These are phyloP conservation scores for Phthorimaea operculella DNA, from an alignment of 1,140 invertebrate genomes.

Conservation along the genomic window DNA sequence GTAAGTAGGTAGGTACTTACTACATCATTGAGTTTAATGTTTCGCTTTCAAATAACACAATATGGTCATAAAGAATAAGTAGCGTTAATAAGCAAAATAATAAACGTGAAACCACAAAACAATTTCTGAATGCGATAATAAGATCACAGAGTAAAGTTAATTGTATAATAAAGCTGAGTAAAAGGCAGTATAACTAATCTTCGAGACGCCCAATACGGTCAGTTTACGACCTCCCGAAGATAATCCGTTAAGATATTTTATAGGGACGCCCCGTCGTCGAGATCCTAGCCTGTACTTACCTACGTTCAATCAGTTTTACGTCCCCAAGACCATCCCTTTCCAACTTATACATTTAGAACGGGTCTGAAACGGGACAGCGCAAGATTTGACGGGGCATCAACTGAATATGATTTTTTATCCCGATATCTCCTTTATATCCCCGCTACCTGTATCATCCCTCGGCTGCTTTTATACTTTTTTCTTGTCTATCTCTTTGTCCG, in stretches of 20 bases:
- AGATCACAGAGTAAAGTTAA: not conserved
- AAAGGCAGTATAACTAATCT: not conserved
- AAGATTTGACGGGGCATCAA: too few relatives aligned
- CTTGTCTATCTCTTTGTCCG: constrained; percentile 37
- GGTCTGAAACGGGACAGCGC: too few relatives aligned
- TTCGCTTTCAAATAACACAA: too few relatives aligned
- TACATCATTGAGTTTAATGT: too few relatives aligned
- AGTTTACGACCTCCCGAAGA: not conserved
- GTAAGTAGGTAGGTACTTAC: too few relatives aligned
- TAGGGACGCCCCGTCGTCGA: not conserved
- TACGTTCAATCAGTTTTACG: too few relatives aligned
- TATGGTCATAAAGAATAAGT: too few relatives aligned
- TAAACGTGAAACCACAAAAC: too few relatives aligned
- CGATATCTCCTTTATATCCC: constrained; percentile 19
- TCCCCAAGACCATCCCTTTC: too few relatives aligned
- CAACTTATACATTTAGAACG: too few relatives aligned
- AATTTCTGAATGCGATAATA: not conserved
- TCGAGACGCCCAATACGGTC: not conserved
- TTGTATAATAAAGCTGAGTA: not conserved
- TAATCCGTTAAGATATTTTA: constrained; percentile 6
- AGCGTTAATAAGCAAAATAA: too few relatives aligned
- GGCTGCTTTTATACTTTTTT: constrained; percentile 37
- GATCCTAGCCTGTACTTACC: not conserved
- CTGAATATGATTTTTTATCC: too few relatives aligned
- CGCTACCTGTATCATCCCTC: constrained; percentile 59